phyloP scores from a whole-genome alignment of 35 echinoderm and acorn worm species.

The Apostichopus californicus region DNA sequence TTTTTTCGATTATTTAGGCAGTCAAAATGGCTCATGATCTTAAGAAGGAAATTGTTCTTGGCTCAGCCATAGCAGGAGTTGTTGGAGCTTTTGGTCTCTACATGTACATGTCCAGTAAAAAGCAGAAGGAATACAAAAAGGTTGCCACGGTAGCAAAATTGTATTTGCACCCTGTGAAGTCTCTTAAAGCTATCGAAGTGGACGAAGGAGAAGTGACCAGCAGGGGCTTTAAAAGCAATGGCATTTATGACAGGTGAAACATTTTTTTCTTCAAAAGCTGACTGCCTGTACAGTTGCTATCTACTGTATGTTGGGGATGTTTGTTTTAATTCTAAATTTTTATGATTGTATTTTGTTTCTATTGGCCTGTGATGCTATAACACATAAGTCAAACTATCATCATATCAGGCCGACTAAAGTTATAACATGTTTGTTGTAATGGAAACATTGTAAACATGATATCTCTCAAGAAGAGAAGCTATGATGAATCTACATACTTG shows the following conservation, averaged over 20 bases:
- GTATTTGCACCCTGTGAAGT: slow-evolving; percentile 43
- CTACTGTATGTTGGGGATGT: no score
- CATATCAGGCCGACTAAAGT: no score
- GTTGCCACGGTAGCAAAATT: slow-evolving; percentile 24
- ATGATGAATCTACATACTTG: no score
- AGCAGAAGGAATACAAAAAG: slow-evolving; percentile 15
- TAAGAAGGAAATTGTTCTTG: slow-evolving; percentile 8
- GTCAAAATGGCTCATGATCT: not conserved
- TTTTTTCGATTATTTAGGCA: not conserved
- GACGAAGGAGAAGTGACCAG: slow-evolving; percentile 21
- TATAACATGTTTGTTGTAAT: no score
- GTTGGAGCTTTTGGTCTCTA: slow-evolving; percentile 4
- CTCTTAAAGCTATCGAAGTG: slow-evolving; percentile 19
- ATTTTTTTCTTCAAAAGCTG: no score
- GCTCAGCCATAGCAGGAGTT: not conserved
- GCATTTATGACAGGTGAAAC: slow-evolving; percentile 39
- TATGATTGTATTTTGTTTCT: no score
- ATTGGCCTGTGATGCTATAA: no score
- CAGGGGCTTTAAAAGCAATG: slow-evolving; percentile 23
- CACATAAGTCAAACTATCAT: no score
- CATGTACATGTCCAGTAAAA: not conserved
- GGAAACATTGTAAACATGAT: no score
- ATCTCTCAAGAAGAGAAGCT: no score
- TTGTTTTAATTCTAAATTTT: no score
- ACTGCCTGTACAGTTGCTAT: no score